A percentile compares a stretch with the other conserved stretches of the same genome.
These are phyloP conservation scores for Adela reaumurella DNA, from an alignment of 2,888 invertebrate species.

Conservation along the genomic window DNA sequence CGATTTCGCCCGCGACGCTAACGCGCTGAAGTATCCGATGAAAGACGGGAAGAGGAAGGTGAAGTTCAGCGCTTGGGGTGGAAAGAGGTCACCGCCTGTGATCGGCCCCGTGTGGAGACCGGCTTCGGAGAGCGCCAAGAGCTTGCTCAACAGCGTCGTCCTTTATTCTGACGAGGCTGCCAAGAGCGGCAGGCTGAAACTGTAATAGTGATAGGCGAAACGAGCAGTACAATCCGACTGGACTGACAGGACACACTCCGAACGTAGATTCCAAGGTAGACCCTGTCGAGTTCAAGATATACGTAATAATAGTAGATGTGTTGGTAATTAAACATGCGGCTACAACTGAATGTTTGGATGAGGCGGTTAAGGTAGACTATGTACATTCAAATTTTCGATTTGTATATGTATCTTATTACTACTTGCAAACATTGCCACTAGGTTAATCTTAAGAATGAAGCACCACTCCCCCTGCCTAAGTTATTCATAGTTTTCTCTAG, in stretches of 20 bases:
- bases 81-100: slow-evolving; percentile 41
- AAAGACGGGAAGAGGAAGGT: slow-evolving; percentile 47
- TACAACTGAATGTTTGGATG: not conserved
- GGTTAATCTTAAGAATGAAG: too few relatives aligned
- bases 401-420: too few relatives aligned
- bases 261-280: too few relatives aligned
- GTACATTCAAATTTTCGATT: too few relatives aligned
- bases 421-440: too few relatives aligned
- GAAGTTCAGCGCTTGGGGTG: slow-evolving; percentile 48
- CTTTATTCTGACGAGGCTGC: not conserved
- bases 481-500: too few relatives aligned
- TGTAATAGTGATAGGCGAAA: not conserved
- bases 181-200: not conserved
- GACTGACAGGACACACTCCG: not conserved
- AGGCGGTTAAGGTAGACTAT: too few relatives aligned
- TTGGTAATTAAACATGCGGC: not conserved
- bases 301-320: not conserved
- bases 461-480: too few relatives aligned
- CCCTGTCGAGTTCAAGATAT: not conserved
- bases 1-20: not conserved
- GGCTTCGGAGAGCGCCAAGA: slow-evolving; percentile 25
- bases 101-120: slow-evolving; percentile 50
- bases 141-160: slow-evolving; percentile 9
- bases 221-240: not conserved
- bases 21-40: slow-evolving; percentile 21